A percentile compares a stretch with the other conserved stretches of the same genome.
Conservation (phyloP, 1,140 invertebrate species). For the Eueides isabella region DNA sequence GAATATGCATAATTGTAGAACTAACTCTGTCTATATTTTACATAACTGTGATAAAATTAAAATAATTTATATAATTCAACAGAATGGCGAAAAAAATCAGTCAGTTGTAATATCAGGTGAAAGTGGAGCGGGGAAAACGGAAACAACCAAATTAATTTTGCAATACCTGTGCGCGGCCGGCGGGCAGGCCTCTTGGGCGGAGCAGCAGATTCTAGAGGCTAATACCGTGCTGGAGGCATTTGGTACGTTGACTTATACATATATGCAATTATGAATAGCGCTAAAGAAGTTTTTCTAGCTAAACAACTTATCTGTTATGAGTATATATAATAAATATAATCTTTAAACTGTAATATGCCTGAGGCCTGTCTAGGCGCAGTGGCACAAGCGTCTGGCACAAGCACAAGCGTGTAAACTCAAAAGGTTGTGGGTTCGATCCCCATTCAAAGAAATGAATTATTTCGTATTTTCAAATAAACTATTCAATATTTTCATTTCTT, state of each 20-base stretch:
- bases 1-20: too few species aligned
- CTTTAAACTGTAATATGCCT: too few species aligned
- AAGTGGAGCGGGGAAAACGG: slow-evolving; percentile 98
- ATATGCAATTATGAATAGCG: background rate
- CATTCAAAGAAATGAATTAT: too few species aligned
- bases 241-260: slow-evolving; percentile 82
- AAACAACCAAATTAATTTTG: slow-evolving; percentile 97
- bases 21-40: background rate
- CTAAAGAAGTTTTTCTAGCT: too few species aligned
- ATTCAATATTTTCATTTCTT: too few species aligned
- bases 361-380: too few species aligned
- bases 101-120: slow-evolving; percentile 99
- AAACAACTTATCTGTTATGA: too few species aligned
- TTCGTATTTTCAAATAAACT: too few species aligned
- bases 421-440: too few species aligned
- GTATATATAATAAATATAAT: too few species aligned
- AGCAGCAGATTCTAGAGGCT: slow-evolving; percentile 96
- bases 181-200: slow-evolving; percentile 90
- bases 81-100: slow-evolving; percentile 85
- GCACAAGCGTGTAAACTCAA: too few species aligned
- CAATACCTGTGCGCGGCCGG: slow-evolving; percentile 96
- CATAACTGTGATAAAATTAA: slow-evolving; percentile 2
- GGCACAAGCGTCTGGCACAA: too few species aligned
- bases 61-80: slow-evolving; percentile 1
- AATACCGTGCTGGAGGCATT: slow-evolving; percentile 97